These are phyloP conservation scores for Arctopsyche grandis DNA, from an alignment of 1,140 invertebrate species.

Conservation along the genomic window DNA sequence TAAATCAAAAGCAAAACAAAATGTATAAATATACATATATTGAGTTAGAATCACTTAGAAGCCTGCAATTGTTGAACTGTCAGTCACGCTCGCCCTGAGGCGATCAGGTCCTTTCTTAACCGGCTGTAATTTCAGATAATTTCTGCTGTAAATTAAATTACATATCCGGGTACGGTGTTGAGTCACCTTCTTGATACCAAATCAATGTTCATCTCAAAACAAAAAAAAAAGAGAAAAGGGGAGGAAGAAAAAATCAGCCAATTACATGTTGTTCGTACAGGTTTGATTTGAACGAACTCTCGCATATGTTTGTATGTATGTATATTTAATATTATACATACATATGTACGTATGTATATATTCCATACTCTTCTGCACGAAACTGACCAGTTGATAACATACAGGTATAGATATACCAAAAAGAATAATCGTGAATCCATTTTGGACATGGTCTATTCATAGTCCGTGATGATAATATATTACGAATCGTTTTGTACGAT, in stretches of 20 bases:
- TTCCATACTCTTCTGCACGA: too few species aligned
- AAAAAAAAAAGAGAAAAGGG: background rate
- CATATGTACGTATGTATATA: too few species aligned
- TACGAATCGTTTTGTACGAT: conserved; percentile 5
- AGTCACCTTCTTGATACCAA: conserved; percentile 10
- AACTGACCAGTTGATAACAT: too few species aligned
- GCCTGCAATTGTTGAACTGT: conserved; percentile 41
- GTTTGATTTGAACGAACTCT: too few species aligned
- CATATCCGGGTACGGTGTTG: conserved; percentile 10
- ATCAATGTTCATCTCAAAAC: background rate
- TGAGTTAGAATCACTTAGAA: conserved; percentile 44
- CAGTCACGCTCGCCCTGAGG: conserved; percentile 36
- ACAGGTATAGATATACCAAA: too few species aligned
- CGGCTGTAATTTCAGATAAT: conserved; percentile 30
- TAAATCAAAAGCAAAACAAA: conserved; percentile 33
- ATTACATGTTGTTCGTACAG: background rate
- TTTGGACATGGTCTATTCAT: too few species aligned
- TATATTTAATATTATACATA: too few species aligned
- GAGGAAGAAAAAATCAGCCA: background rate
- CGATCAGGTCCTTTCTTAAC: conserved; percentile 32
- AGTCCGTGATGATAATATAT: background rate
- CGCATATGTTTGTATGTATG: too few species aligned
- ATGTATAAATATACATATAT: conserved; percentile 5
- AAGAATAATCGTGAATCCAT: too few species aligned
- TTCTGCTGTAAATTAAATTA: conserved; percentile 29